A percentile compares a stretch with the other conserved stretches of the same genome.
These are phyloP conservation scores for Spilosoma lubricipeda DNA, from an alignment of 2,888 invertebrate species.

Conservation along the genomic window DNA sequence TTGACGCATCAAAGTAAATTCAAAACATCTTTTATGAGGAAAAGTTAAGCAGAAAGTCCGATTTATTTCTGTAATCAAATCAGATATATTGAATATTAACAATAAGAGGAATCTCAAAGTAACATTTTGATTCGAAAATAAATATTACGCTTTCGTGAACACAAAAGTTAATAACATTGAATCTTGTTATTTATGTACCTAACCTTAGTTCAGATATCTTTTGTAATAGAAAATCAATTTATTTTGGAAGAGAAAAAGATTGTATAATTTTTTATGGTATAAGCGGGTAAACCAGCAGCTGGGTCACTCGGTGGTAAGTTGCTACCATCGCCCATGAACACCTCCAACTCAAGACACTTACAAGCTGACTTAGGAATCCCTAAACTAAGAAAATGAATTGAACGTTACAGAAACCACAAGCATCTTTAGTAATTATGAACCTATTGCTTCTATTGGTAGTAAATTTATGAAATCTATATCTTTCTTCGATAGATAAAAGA, in stretches of 20 bases:
- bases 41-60: background rate
- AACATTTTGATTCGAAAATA: background rate
- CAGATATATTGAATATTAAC: background rate
- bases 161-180: background rate
- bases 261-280: no score
- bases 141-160: background rate
- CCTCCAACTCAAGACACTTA: no score
- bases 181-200: background rate
- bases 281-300: no score
- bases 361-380: no score
- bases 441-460: no score
- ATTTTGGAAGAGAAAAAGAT: background rate
- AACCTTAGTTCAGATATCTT: background rate
- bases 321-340: no score
- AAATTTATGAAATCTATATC: no score
- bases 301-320: no score
- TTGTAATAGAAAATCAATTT: background rate
- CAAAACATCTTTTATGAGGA: constrained; percentile 4
- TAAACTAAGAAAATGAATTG: no score
- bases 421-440: background rate
- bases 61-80: background rate
- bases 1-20: constrained; percentile 9
- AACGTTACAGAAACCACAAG: no score
- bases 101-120: background rate
- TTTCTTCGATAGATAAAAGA: no score